Evolutionary conservation across 2,113 vertebrate species (phyloP).

Genomic region (Albula glossodonta): DNA sequence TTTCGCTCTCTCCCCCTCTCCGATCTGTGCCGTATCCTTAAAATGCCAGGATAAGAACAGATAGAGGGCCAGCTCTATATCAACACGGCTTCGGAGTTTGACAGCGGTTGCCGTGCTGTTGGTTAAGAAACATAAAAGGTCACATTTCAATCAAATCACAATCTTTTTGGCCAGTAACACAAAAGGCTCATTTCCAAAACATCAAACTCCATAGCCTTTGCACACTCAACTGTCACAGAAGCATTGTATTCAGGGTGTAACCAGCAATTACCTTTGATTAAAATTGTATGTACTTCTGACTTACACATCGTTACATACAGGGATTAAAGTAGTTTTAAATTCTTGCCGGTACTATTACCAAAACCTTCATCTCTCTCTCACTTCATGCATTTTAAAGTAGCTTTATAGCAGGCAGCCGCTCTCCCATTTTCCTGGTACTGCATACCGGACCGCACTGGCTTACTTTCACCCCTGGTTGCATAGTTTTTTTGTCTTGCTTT

Average conservation of each 20-base stretch:
- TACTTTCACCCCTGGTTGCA: no score
- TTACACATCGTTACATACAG: no score
- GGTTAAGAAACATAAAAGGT: not conserved
- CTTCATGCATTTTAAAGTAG: no score
- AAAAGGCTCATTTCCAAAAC: not conserved
- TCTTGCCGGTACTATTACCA: no score
- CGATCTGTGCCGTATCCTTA: constrained; percentile 18
- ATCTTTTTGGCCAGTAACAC: not conserved
- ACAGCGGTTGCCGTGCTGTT: not conserved
- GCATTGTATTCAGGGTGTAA: not conserved
- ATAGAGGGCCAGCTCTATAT: constrained; percentile 36
- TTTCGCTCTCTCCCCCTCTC: constrained; percentile 31
- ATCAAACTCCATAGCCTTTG: not conserved
- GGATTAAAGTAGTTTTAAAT: no score
- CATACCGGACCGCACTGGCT: no score
- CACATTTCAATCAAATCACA: not conserved
- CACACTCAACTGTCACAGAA: not conserved
- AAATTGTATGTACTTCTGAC: no score
- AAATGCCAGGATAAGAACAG: constrained; percentile 32
- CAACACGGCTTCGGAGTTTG: constrained; percentile 22
- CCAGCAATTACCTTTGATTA: not conserved
- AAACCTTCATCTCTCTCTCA: no score
- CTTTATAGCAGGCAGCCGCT: no score
- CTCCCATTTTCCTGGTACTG: no score
- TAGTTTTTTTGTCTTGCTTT: no score